Evolutionary conservation across 2,888 invertebrate genomes (phyloP).

Genomic region (Tillus elongatus): DNA sequence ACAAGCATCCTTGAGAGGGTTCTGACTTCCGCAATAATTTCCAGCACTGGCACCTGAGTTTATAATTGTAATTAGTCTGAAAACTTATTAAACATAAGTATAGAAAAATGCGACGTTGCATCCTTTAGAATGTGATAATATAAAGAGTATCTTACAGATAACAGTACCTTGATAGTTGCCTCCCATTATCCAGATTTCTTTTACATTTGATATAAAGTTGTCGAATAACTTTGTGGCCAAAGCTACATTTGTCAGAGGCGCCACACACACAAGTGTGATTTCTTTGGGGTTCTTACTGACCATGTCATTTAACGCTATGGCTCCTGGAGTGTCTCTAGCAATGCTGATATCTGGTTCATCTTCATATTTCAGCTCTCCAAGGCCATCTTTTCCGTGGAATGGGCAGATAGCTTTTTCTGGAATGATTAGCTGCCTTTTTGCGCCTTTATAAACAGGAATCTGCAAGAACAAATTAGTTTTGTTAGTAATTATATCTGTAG

Average conservation of each 20-base stretch:
- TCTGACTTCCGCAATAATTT: no score
- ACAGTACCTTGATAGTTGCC: conserved; percentile 61
- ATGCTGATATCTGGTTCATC: conserved; percentile 31
- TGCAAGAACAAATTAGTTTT: not conserved
- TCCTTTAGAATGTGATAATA: conserved; percentile 1
- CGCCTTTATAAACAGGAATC: conserved; percentile 1
- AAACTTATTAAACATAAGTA: no score
- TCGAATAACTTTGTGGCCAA: conserved; percentile 61
- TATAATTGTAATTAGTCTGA: no score
- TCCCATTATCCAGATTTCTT: conserved; percentile 67
- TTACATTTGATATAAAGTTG: conserved; percentile 52
- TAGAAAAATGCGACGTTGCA: no score
- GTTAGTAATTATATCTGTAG: no score
- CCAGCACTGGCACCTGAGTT: no score
- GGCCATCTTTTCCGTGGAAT: conserved; percentile 62
- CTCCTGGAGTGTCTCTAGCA: conserved; percentile 40
- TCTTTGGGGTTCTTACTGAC: conserved; percentile 49
- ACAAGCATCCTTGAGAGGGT: no score
- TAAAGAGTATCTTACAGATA: no score
- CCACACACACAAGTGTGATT: conserved; percentile 56
- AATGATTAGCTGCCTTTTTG: not conserved
- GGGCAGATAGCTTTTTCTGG: not conserved
- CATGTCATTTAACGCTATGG: conserved; percentile 50
- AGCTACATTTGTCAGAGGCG: conserved; percentile 73
- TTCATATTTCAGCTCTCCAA: conserved; percentile 53